Conservation (phyloP, 2,797 vertebrate species). For the Pteronotus mesoamericanus region DNA sequence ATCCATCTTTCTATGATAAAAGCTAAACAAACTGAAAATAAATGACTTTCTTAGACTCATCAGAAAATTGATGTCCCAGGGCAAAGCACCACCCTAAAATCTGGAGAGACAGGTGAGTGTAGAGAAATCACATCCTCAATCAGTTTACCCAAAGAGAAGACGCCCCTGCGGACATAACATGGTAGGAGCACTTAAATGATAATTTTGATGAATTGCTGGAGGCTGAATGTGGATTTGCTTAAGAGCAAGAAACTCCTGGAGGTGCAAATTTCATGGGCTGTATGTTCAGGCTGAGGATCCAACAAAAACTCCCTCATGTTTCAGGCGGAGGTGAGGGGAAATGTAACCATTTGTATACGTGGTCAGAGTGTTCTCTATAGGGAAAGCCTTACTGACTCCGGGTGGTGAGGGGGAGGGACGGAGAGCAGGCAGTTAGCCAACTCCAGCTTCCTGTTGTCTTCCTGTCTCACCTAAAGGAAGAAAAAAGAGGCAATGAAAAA, state of each 20-base stretch:
- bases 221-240: neutral
- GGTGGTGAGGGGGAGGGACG: neutral
- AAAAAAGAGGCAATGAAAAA: neutral
- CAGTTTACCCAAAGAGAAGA: neutral
- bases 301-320: neutral
- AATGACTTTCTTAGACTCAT: neutral
- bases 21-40: neutral
- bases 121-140: neutral
- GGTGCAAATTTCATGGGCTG: neutral
- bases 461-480: neutral
- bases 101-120: neutral
- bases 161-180: neutral
- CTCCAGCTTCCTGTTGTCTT: neutral
- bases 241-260: neutral
- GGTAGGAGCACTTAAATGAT: neutral
- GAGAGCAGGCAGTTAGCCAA: neutral
- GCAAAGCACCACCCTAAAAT: neutral
- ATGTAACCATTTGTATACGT: neutral
- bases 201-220: neutral
- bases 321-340: neutral
- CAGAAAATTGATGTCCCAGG: neutral
- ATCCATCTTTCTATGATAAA: neutral
- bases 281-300: neutral
- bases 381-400: neutral
- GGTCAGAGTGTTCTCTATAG: neutral